These are phyloP conservation scores for Malurus splendens DNA, from an alignment of 2,797 vertebrate genomes.

Conservation along the genomic window DNA sequence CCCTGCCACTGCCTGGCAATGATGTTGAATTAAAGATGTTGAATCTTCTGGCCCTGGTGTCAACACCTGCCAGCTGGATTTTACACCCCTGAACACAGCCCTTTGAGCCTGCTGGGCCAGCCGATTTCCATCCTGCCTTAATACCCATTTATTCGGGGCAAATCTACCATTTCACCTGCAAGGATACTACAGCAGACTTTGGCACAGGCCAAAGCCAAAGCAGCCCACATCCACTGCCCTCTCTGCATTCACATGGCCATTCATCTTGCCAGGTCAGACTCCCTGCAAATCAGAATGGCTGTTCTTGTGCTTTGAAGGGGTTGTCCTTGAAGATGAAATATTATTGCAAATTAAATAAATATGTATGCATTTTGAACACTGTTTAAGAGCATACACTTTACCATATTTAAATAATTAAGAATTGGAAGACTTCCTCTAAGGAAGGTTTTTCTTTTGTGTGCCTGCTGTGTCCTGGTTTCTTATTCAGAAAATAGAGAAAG, in stretches of 20 bases:
- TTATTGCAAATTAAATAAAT: background rate
- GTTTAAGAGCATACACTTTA: background rate
- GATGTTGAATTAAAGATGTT: background rate
- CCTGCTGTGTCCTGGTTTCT: background rate
- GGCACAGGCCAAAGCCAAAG: background rate
- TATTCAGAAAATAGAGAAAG: background rate
- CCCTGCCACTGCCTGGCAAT: rapidly evolving
- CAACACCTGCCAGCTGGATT: background rate
- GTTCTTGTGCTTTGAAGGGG: background rate
- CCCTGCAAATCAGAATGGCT: background rate
- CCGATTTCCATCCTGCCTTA: background rate
- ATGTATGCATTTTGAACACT: background rate
- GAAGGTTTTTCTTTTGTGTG: background rate
- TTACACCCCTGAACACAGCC: background rate
- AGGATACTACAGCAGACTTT: background rate
- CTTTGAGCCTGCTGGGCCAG: background rate
- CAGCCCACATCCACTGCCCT: background rate
- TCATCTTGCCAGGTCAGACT: background rate
- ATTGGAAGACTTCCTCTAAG: background rate
- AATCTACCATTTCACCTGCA: background rate
- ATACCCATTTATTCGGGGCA: background rate
- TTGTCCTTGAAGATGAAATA: background rate
- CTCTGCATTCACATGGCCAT: background rate
- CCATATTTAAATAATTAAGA: background rate
- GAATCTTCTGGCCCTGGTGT: background rate